A percentile compares a stretch with the other conserved stretches of the same genome.
Conservation (phyloP, 2,797 vertebrate genomes). For the Setipinna tenuifilis region DNA sequence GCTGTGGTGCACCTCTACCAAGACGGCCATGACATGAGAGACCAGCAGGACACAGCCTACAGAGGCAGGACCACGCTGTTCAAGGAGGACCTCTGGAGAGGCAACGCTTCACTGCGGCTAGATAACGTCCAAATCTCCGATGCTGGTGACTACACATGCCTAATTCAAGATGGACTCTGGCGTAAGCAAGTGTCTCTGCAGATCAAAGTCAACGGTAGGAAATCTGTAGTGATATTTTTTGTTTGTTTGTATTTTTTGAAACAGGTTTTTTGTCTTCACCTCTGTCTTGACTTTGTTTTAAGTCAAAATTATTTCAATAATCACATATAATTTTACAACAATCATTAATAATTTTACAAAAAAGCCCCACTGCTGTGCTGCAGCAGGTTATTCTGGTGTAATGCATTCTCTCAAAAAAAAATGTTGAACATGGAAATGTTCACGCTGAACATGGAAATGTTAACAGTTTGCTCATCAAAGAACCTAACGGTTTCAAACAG, state of each 20-base stretch:
- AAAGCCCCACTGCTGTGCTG: too few relatives aligned
- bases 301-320: neutral
- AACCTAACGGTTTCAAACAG: too few relatives aligned
- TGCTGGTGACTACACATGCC: conserved; percentile 33
- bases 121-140: neutral
- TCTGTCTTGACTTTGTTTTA: neutral
- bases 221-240: neutral
- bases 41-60: conserved; percentile 15
- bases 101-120: conserved; percentile 38
- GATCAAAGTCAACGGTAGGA: neutral
- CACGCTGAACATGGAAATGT: too few relatives aligned
- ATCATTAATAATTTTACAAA: too few relatives aligned
- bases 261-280: too few relatives aligned
- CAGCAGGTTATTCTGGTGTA: too few relatives aligned
- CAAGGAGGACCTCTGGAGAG: neutral
- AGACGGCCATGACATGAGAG: neutral
- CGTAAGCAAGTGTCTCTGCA: neutral
- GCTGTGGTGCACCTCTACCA: conserved; percentile 29
- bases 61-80: conserved; percentile 30
- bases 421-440: too few relatives aligned
- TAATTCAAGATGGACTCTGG: neutral
- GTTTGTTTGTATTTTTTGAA: neutral
- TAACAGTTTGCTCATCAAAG: too few relatives aligned
- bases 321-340: too few relatives aligned
- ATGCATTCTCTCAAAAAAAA: too few relatives aligned